Percentiles rank a stretch among this genome's conserved stretches.
Evolutionary conservation across 2,888 invertebrate genomes (phyloP).

Genomic region (Epistrophe eligans): DNA sequence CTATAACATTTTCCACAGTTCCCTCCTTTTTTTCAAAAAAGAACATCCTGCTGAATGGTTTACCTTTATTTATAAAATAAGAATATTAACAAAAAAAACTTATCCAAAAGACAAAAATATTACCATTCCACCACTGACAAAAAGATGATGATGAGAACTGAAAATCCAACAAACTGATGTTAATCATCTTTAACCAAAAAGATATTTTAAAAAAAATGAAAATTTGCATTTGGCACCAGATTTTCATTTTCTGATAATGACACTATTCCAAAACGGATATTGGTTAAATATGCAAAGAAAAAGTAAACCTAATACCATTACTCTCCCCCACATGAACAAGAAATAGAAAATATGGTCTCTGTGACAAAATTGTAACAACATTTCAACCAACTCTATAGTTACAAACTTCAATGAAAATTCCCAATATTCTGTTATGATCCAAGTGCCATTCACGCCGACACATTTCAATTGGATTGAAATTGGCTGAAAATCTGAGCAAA

Average conservation of each 20-base stretch:
- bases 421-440: conserved; percentile 64
- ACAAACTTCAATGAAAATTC: conserved; percentile 45
- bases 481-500: conserved; percentile 37
- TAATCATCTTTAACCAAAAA: background rate
- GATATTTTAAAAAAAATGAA: conserved; percentile 27
- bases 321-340: background rate
- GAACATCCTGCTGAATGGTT: too few species aligned
- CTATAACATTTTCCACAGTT: too few species aligned
- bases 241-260: conserved; percentile 71
- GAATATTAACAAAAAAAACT: too few species aligned
- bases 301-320: conserved; percentile 1
- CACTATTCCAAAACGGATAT: conserved; percentile 32
- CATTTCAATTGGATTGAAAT: conserved; percentile 27
- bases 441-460: conserved; percentile 58
- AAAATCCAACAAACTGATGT: background rate
- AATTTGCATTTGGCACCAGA: conserved; percentile 57
- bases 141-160: background rate
- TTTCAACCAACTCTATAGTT: background rate
- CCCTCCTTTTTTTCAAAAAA: too few species aligned
- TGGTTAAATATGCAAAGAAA: conserved; percentile 36
- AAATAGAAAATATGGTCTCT: background rate
- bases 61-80: too few species aligned
- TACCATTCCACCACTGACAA: background rate
- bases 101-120: background rate
- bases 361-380: conserved; percentile 2